phyloP scores from a whole-genome alignment of 2,797 vertebrate genomes.

The Champsocephalus esox region DNA sequence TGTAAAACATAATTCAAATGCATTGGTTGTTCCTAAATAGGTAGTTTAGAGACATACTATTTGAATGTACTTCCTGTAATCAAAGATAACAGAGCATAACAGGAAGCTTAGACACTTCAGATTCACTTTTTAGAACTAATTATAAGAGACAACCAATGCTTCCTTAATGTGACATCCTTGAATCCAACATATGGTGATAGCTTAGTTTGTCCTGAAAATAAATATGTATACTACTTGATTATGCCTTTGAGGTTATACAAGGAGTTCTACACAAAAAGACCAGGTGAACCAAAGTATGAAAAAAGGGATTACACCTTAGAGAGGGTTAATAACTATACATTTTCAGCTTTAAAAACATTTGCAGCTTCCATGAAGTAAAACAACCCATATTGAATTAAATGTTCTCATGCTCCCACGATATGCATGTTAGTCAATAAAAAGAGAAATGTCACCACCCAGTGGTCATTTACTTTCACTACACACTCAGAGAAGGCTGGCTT shows the following conservation, averaged over 20 bases:
- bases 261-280: too few species aligned
- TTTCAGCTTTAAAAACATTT: slow-evolving; percentile 5
- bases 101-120: not conserved
- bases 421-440: slow-evolving; percentile 6
- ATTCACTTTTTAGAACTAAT: slow-evolving; percentile 14
- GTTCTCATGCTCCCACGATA: slow-evolving; percentile 9
- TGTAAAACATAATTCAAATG: not conserved
- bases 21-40: not conserved
- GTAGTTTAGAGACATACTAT: not conserved
- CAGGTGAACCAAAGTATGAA: too few species aligned
- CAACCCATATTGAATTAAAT: slow-evolving; percentile 16
- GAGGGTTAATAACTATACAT: not conserved
- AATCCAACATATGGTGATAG: too few species aligned
- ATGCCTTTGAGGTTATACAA: too few species aligned
- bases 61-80: slow-evolving; percentile 8
- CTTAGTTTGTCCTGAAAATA: too few species aligned
- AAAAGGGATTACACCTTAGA: too few species aligned
- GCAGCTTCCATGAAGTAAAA: slow-evolving; percentile 9
- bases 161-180: too few species aligned
- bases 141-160: not conserved
- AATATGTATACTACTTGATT: too few species aligned
- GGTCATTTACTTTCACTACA: slow-evolving; percentile 55
- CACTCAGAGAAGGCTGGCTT: not conserved
- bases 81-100: not conserved
- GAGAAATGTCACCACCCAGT: slow-evolving; percentile 65